Evolutionary conservation across 2,113 vertebrate species (phyloP).

Genomic region (Smithornis capensis): DNA sequence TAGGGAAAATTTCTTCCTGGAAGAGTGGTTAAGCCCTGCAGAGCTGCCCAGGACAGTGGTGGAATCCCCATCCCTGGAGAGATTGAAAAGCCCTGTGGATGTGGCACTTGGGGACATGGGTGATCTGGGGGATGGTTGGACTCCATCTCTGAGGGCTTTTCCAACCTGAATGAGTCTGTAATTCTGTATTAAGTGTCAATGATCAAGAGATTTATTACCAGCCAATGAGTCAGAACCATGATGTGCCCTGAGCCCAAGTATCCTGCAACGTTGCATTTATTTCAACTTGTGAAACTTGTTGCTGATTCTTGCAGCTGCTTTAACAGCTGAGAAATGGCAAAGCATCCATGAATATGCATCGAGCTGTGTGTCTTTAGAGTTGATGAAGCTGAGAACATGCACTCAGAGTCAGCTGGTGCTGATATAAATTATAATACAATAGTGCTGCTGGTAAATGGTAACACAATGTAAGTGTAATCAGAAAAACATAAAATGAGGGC

Average conservation of each 20-base stretch:
- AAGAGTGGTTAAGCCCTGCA: neutral
- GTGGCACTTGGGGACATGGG: neutral
- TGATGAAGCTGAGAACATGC: neutral
- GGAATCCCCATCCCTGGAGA: neutral
- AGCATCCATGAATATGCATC: neutral
- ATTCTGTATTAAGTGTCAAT: neutral
- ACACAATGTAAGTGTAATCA: neutral
- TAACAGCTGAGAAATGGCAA: neutral
- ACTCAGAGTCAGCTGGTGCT: neutral
- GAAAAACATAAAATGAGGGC: neutral
- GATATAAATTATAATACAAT: neutral
- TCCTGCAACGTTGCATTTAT: neutral
- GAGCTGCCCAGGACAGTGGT: neutral
- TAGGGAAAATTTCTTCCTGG: neutral
- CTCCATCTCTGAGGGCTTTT: accelerated
- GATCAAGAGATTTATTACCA: neutral
- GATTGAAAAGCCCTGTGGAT: neutral
- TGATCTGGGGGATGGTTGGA: neutral
- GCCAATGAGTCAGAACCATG: neutral
- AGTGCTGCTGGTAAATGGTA: neutral
- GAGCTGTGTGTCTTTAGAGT: neutral
- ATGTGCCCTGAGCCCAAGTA: accelerated
- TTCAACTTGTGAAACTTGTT: neutral
- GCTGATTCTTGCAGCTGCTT: neutral
- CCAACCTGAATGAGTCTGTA: neutral